phyloP scores from a whole-genome alignment of 1,140 invertebrate genomes.

The Drosophila eugracilis region DNA sequence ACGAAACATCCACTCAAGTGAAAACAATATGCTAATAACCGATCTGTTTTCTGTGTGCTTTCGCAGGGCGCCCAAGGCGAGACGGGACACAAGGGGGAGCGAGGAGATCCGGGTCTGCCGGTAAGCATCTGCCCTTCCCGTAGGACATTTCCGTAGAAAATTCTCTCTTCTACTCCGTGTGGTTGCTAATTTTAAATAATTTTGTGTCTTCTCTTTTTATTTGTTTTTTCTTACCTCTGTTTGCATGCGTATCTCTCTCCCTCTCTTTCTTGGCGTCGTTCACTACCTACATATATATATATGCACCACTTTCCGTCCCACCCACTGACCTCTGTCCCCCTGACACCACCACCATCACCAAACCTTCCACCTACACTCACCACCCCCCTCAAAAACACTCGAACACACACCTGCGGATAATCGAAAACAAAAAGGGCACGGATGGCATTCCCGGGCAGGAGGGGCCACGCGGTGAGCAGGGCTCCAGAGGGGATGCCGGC shows the following conservation, averaged over 20 bases:
- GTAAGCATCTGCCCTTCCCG: constrained; percentile 85
- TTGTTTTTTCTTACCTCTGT: constrained; percentile 52
- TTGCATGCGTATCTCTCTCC: constrained; percentile 62
- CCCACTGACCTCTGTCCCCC: constrained; percentile 19
- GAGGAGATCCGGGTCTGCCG: constrained; percentile 95
- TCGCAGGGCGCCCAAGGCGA: constrained; percentile 94
- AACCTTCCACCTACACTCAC: too few species aligned
- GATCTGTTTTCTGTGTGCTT: constrained; percentile 22
- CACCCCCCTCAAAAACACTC: constrained; percentile 8
- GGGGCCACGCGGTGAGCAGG: constrained; percentile 93
- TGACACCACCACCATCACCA: constrained; percentile 17
- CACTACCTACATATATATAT: constrained; percentile 40
- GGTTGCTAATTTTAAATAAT: constrained; percentile 78
- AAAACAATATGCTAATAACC: constrained; percentile 19
- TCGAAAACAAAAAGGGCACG: constrained; percentile 89
- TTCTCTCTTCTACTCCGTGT: constrained; percentile 49
- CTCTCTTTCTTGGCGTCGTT: constrained; percentile 56
- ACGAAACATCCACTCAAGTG: constrained; percentile 21
- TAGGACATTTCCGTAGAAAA: constrained; percentile 20
- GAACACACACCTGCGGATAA: constrained; percentile 23
- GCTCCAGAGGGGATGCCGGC: constrained; percentile 94
- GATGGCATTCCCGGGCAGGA: constrained; percentile 96
- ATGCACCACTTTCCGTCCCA: constrained; percentile 31
- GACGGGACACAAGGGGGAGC: constrained; percentile 94
- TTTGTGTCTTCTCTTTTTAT: constrained; percentile 61